Evolutionary conservation across 2,113 vertebrate species (phyloP).

Genomic region (Tupaia tana): DNA sequence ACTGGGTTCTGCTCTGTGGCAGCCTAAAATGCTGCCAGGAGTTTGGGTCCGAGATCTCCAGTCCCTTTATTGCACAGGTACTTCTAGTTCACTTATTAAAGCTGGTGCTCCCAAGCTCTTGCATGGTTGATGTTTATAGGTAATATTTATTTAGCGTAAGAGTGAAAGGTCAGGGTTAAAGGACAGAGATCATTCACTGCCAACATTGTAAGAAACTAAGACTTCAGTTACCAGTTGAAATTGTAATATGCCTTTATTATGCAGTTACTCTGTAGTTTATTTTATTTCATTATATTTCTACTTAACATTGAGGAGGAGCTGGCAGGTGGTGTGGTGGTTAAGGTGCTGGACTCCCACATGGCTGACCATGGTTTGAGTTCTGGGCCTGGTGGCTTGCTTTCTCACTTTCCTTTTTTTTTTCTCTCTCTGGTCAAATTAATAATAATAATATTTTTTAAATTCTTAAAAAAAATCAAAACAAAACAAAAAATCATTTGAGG

Average conservation of each 20-base stretch:
- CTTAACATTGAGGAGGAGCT: not conserved
- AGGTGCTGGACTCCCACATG: too few species aligned
- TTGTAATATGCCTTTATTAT: conserved; percentile 47
- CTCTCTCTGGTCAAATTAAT: too few species aligned
- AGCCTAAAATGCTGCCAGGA: not conserved
- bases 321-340: too few species aligned
- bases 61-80: not conserved
- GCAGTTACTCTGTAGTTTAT: not conserved
- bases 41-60: not conserved
- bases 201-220: conserved; percentile 39
- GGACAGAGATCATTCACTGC: conserved; percentile 24
- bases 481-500: not conserved
- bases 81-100: conserved; percentile 11
- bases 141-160: conserved; percentile 30
- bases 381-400: too few species aligned
- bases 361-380: too few species aligned
- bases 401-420: too few species aligned
- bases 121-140: not conserved
- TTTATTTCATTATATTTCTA: conserved; percentile 52
- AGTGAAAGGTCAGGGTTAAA: conserved; percentile 14
- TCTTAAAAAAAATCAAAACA: too few species aligned
- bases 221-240: conserved; percentile 18
- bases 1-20: not conserved
- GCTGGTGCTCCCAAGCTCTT: not conserved
- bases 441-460: too few species aligned